Conservation (phyloP, 2,797 vertebrate genomes). For the Acipenser ruthenus region DNA sequence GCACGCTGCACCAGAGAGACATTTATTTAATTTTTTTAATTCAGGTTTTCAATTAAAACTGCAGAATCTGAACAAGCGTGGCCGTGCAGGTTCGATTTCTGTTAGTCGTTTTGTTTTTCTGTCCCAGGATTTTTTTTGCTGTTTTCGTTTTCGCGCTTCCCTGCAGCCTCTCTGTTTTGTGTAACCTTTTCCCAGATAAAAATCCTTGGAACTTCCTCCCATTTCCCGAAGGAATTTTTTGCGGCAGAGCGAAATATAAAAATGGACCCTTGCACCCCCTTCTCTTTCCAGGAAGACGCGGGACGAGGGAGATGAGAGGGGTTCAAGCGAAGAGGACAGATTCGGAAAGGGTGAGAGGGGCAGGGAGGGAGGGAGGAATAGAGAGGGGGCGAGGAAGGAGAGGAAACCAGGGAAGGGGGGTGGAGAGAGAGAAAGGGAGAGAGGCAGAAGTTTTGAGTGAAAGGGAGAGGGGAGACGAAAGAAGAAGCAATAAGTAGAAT, state of each 20-base stretch:
- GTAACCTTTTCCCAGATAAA: constrained; percentile 30
- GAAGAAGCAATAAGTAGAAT: background rate
- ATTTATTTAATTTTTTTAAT: too few species aligned
- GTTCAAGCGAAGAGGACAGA: background rate
- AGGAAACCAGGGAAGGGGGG: background rate
- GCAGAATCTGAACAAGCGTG: too few species aligned
- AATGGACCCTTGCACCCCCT: background rate
- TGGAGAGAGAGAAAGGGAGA: too few species aligned
- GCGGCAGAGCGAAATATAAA: constrained; percentile 23
- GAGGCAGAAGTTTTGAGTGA: too few species aligned
- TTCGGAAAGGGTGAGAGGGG: background rate
- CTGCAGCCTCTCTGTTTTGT: background rate
- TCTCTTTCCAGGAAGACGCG: too few species aligned
- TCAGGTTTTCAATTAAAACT: too few species aligned
- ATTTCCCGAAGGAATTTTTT: constrained; percentile 42
- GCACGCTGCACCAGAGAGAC: too few species aligned
- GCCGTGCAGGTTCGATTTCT: too few species aligned
- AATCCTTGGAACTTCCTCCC: constrained; percentile 43
- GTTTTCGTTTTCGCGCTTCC: background rate
- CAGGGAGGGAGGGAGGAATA: background rate
- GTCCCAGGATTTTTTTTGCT: too few species aligned
- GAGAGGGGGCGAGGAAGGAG: background rate
- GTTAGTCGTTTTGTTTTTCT: too few species aligned
- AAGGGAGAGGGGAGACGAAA: background rate
- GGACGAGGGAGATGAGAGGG: background rate